phyloP scores from a whole-genome alignment of 2,888 invertebrate genomes.

The Epirrhoe alternata region DNA sequence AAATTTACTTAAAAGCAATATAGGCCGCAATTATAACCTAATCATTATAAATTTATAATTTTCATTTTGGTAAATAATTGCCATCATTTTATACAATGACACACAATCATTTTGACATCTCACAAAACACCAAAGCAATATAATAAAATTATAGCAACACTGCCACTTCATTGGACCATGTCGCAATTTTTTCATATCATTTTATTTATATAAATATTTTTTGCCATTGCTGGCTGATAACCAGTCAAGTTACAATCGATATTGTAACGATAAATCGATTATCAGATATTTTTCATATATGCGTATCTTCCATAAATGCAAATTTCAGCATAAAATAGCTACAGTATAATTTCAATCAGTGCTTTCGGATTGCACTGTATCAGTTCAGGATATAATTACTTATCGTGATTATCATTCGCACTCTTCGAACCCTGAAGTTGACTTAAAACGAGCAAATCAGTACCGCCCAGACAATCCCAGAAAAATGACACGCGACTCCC shows the following conservation, averaged over 20 bases:
- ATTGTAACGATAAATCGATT: background rate
- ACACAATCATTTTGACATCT: slow-evolving; percentile 3
- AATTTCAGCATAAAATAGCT: background rate
- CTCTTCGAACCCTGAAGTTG: background rate
- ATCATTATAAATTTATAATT: slow-evolving; percentile 4
- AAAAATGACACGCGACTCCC: background rate
- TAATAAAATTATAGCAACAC: slow-evolving; percentile 4
- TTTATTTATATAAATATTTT: background rate
- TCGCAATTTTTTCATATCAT: background rate
- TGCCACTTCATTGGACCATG: background rate
- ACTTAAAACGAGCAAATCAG: slow-evolving; percentile 1
- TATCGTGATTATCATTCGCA: background rate
- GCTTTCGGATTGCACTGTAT: background rate
- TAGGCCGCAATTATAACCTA: slow-evolving; percentile 42
- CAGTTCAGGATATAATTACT: background rate
- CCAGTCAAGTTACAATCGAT: background rate
- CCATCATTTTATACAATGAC: slow-evolving; percentile 4
- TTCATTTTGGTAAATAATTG: slow-evolving; percentile 5
- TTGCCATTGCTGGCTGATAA: background rate
- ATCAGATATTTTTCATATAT: background rate
- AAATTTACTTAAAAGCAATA: slow-evolving; percentile 50
- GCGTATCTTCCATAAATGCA: background rate
- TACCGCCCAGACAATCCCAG: background rate
- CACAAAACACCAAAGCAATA: slow-evolving; percentile 19
- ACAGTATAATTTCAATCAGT: background rate